Base-by-base conservation (phyloP, 1,140 invertebrate species). In the Zaprionus tsacasi region DNA sequence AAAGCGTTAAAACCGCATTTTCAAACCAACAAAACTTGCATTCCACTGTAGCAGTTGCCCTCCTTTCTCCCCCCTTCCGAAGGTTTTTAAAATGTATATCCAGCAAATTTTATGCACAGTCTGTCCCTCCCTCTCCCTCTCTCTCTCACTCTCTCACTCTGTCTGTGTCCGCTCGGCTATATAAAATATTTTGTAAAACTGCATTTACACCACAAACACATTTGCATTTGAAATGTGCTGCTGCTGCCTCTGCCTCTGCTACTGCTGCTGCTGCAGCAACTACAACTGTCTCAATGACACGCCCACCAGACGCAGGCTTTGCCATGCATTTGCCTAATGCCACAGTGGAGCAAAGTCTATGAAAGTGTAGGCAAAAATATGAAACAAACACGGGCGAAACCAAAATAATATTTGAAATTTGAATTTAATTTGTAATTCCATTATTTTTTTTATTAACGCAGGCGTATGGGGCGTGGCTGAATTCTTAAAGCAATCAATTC, bases 121-220 rank as follows among this genome's bases (percentile, higher is more conserved):
- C 57, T 30, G 27, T 6, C 27, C 27, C 27, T 30, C 27, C 0
- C 33, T 35, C 6, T 79, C 36, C 21, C 48, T 10, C 30, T 40
- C 45, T 55, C 7, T 12, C 15, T 30, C 13, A 4, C 54, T 35
- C 40, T 56, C 52, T 11, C 27, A 12, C 59, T n/a, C 59, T n/a
- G 58, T 68, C 56, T 55, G 60, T 65, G 72, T 33, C 43, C 60
- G 69, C 73, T 65, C 81, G 70, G 65, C 76, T 89, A 70, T 90
- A 89, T 85, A 89, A 85, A 85, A 85, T 85, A 89, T 89, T 88
- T 90, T 90, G 85, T 85, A 85, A 88, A 89, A 89, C 88, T 89
- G 86, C 85, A 89, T 89, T 88, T 89, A 89, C 85, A 89, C 85
- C 86, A 85, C 85, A 90, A 89, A 90, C 86, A 85, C 85, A 90